Base-by-base conservation (phyloP, 2,113 vertebrate species). In the Hippocampus zosterae region DNA sequence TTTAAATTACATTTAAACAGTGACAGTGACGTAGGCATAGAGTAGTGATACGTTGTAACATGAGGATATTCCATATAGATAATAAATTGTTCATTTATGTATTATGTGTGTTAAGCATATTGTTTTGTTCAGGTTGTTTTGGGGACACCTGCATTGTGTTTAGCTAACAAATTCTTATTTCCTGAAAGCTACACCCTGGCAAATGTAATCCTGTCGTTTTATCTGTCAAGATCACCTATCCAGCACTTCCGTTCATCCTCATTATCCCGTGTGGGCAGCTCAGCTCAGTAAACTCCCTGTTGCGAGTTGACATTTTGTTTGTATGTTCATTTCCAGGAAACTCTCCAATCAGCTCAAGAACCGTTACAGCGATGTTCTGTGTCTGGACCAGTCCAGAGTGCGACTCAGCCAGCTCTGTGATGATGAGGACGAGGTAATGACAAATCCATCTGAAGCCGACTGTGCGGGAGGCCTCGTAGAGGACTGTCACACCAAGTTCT, bases 361-460 rank as follows among this genome's bases (percentile, higher is more conserved):
- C 83, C 80, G 92, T 78, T 93, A 93, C 89, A 93, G 92, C 18
- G 92, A 93, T 27, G 92, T 93, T 75, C 89, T 93, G 71, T 93
- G 92, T 71, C 85, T 93, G 70, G 92, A 93, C 74, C 90, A 93
- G 27, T 93, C 92, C 53, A 88, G 92, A 37, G 92, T 93, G 40
- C 87, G 82, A 46, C 90, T 93, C 72, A 83, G 85, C 72, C 79
- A 87, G 60, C 86, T 90, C 61, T 72, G 76, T 68, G 89, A 92
- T 25, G 90, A 91, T 0, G 87, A 91, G 5, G 92, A 93, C n/a
- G 92, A 93, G 90, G 92, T 92, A 81, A 79, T 56, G 1, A 66
- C 68, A 9, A 2, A 69, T 59, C 5, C 2, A 10, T 48, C 63
- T 18, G 18, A 65, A 65, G n/a, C 41, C n/a, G 21, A 29, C 56